Base-by-base conservation (phyloP, 2,797 vertebrate genomes). In the Odontamblyopus rebecca region DNA sequence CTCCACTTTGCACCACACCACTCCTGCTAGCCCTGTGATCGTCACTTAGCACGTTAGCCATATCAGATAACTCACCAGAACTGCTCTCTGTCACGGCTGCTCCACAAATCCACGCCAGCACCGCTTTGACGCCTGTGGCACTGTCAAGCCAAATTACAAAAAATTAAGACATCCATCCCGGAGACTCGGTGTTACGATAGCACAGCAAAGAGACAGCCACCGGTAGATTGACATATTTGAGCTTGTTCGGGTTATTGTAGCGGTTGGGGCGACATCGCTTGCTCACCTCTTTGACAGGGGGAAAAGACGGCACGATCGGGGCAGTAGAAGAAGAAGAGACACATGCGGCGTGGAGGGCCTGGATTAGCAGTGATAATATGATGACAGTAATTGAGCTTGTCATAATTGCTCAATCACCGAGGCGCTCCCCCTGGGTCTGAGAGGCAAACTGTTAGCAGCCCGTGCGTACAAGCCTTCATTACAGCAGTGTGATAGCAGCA, bases 331-430 rank as follows among this genome's bases (percentile, higher is more conserved):
- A 88, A 85, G 38, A 62, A 88, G 50, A 89, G 85, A 48, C 44
- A 48, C 44, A 48, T 13, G 13, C 44, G 5, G 87, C 87, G 76
- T 86, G 84, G 86, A 75, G 74, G 83, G 81, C 83, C 83, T 89
- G 89, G 91, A 93, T 93, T 93, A 92, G 92, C 88, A 92, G 89
- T 86, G 89, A 94, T 93, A 93, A 93, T 90, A 91, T 90, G 92
- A 90, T 92, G 92, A 93, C 91, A 92, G 92, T 94, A 94, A 94
- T 93, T 93, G 92, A 93, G 89, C 91, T 92, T 85, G 89, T 92
- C 89, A 91, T 93, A 94, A 93, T 93, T 93, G 91, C 87, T 92
- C 91, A 93, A 91, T 93, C 93, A 92, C 82, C 2, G 83, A 85
- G 86, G 75, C 84, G 88, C 83, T 90, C 89, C 91, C 91, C 57